A percentile compares a stretch with the other conserved stretches of the same genome.
Conservation (phyloP, 2,113 vertebrate species). For the Nothobranchius kuhntae region DNA sequence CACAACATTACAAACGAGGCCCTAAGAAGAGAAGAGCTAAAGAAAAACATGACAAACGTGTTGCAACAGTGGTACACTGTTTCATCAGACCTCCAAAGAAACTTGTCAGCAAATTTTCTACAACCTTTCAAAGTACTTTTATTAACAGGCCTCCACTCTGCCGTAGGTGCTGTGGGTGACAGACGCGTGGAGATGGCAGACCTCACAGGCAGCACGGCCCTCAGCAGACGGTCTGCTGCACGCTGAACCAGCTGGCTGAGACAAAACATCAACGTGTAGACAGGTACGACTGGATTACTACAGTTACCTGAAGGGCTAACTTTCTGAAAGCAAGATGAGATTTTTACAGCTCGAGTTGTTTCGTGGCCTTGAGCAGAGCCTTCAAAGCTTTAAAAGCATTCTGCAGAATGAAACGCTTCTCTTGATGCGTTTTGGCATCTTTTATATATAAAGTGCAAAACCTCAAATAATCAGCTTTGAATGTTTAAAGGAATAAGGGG, state of each 20-base stretch:
- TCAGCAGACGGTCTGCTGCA: slow-evolving; percentile 40
- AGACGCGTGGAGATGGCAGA: slow-evolving; percentile 55
- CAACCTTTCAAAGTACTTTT: background rate
- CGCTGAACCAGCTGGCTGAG: slow-evolving; percentile 48
- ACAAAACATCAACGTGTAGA: slow-evolving; percentile 7
- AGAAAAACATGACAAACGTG: background rate
- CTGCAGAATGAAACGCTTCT: slow-evolving; percentile 21
- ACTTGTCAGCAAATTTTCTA: background rate
- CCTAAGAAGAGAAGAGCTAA: background rate
- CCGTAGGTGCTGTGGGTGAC: slow-evolving; percentile 45
- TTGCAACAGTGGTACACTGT: background rate
- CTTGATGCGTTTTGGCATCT: slow-evolving; percentile 23
- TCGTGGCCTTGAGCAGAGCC: slow-evolving; percentile 13
- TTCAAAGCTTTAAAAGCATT: slow-evolving; percentile 20
- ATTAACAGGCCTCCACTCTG: background rate
- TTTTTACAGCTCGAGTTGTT: slow-evolving; percentile 14
- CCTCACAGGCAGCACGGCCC: slow-evolving; percentile 33
- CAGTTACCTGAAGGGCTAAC: background rate
- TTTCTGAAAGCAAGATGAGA: slow-evolving; percentile 1
- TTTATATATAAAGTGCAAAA: slow-evolving; percentile 24
- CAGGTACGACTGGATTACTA: slow-evolving; percentile 51
- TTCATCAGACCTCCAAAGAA: background rate
- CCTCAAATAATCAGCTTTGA: background rate
- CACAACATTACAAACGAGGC: background rate
- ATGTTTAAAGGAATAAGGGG: background rate